Evolutionary conservation across 2,113 vertebrate species (phyloP).

Genomic region (Vombatus ursinus): DNA sequence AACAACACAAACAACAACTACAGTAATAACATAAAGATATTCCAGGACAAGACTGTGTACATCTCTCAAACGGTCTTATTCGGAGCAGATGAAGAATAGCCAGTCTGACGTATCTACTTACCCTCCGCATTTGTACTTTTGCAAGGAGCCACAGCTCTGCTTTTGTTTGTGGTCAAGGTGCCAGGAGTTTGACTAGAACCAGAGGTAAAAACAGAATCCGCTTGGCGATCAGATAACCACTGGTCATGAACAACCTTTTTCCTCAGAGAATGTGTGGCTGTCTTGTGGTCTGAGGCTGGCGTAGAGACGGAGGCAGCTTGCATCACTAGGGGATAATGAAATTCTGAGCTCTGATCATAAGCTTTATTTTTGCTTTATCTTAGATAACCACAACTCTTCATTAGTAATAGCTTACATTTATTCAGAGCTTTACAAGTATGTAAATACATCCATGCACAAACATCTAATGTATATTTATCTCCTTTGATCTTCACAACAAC

Average conservation of each 20-base stretch:
- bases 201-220: not conserved
- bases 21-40: not conserved
- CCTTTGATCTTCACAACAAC: not conserved
- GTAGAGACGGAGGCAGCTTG: not conserved
- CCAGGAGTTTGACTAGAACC: not conserved
- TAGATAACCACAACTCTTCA: not conserved
- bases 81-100: not conserved
- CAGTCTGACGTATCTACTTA: not conserved
- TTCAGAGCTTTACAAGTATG: not conserved
- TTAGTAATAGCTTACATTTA: not conserved
- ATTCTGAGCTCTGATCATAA: not conserved
- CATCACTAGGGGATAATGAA: not conserved
- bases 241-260: not conserved
- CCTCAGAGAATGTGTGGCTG: not conserved
- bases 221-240: not conserved
- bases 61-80: not conserved
- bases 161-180: not conserved
- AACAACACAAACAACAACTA: not conserved
- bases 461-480: not conserved
- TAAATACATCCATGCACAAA: not conserved
- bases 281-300: not conserved
- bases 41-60: not conserved
- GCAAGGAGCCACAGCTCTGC: not conserved
- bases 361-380: not conserved
- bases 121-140: not conserved